Conservation (phyloP, 1,140 invertebrate species). For the Drosophila insularis region DNA sequence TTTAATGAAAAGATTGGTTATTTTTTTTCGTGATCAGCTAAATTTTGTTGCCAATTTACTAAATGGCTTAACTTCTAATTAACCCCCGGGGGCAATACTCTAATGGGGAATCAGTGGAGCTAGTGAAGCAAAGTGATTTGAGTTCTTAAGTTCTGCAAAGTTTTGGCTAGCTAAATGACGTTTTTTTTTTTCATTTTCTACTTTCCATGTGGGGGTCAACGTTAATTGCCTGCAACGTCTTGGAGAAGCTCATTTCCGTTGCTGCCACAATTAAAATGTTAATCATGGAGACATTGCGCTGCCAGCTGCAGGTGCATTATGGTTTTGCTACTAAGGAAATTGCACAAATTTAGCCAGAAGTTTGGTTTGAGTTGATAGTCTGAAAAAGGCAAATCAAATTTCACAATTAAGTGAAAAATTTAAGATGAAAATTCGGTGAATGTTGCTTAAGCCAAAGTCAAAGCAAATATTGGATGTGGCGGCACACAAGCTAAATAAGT, state of each 20-base stretch:
- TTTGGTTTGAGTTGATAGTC: background rate
- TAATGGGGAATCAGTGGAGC: background rate
- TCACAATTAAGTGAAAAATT: slow-evolving; percentile 25
- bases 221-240: background rate
- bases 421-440: slow-evolving; percentile 17
- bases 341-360: background rate
- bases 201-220: background rate
- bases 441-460: background rate
- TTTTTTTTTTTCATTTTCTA: slow-evolving; percentile 21
- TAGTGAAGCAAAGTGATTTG: background rate
- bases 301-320: slow-evolving; percentile 32
- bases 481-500: slow-evolving; percentile 18
- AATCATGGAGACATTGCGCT: slow-evolving; percentile 28
- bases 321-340: background rate
- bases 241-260: slow-evolving; percentile 64
- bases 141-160: background rate
- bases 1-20: too few species aligned
- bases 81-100: background rate
- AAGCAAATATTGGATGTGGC: slow-evolving; percentile 11
- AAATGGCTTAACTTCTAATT: background rate
- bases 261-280: slow-evolving; percentile 68
- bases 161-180: background rate
- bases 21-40: background rate
- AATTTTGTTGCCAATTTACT: too few species aligned
- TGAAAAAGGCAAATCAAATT: background rate